Evolutionary conservation across 2,113 vertebrate species (phyloP).

Genomic region (Brachirus orientalis): DNA sequence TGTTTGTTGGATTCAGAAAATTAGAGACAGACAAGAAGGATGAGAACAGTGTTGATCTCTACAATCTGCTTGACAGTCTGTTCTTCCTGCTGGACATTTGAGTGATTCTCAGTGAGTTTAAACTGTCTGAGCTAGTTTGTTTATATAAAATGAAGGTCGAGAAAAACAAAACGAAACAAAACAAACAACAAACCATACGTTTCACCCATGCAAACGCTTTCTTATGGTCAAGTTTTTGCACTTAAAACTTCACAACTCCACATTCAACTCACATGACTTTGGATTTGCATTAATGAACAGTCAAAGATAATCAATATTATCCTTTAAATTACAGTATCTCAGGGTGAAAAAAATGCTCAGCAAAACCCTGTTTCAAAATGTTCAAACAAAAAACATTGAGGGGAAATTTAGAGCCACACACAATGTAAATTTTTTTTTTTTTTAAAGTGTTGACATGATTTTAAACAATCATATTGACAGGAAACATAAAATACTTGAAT

Average conservation of each 20-base stretch:
- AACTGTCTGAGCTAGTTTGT: conserved; percentile 10
- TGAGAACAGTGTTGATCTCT: not conserved
- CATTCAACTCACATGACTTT: too few species aligned
- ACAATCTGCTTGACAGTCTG: conserved; percentile 40
- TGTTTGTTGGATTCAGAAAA: conserved; percentile 24
- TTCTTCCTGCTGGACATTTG: conserved; percentile 17
- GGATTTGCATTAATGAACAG: too few species aligned
- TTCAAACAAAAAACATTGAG: too few species aligned
- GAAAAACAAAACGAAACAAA: too few species aligned
- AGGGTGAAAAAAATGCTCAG: too few species aligned
- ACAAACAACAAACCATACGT: not conserved
- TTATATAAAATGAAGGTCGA: not conserved
- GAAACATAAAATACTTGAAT: not conserved
- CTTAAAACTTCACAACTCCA: not conserved
- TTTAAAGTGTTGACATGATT: too few species aligned
- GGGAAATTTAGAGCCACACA: too few species aligned
- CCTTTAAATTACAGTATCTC: too few species aligned
- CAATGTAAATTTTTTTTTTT: too few species aligned
- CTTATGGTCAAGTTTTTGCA: not conserved
- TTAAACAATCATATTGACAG: too few species aligned
- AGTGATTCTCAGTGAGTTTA: not conserved
- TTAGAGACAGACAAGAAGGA: conserved; percentile 7
- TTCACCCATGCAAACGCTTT: not conserved
- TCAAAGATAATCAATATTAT: too few species aligned
- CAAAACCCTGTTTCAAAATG: too few species aligned